Evolutionary conservation across 1,140 invertebrate genomes (phyloP).

Genomic region (Cyclina sinensis): DNA sequence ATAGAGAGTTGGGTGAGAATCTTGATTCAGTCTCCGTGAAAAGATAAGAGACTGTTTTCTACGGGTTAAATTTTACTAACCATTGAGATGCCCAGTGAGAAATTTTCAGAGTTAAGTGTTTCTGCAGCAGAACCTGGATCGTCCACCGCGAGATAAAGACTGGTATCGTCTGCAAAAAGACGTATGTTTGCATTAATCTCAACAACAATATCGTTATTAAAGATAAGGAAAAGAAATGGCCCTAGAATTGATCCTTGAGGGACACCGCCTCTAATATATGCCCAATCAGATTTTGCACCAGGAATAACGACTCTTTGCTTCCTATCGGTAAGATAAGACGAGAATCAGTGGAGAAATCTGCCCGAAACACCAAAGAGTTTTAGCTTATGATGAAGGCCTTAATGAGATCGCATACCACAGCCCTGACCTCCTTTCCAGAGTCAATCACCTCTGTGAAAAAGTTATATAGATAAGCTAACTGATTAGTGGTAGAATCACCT

Average conservation of each 20-base stretch:
- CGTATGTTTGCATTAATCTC: neutral
- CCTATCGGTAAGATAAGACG: neutral
- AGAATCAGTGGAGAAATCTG: neutral
- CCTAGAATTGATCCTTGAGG: constrained; percentile 67
- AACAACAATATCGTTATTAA: neutral
- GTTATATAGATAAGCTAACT: neutral
- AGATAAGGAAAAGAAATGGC: constrained; percentile 3
- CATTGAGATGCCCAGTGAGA: neutral
- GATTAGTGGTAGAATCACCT: neutral
- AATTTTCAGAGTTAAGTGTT: neutral
- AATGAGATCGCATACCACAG: neutral
- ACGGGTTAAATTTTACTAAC: neutral
- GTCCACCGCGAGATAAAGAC: neutral
- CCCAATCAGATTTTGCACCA: neutral
- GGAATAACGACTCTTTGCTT: neutral
- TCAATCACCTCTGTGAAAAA: constrained; percentile 2
- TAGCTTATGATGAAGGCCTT: constrained; percentile 16
- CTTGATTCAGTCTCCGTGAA: neutral
- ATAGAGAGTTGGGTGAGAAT: neutral
- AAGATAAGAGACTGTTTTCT: neutral
- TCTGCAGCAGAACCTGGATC: neutral
- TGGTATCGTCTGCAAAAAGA: neutral
- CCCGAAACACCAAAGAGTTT: neutral
- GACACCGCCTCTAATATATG: constrained; percentile 33
- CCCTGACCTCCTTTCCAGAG: neutral